These are phyloP conservation scores for Puffinus mauretanicus DNA, from an alignment of 2,113 vertebrate species.

Conservation along the genomic window DNA sequence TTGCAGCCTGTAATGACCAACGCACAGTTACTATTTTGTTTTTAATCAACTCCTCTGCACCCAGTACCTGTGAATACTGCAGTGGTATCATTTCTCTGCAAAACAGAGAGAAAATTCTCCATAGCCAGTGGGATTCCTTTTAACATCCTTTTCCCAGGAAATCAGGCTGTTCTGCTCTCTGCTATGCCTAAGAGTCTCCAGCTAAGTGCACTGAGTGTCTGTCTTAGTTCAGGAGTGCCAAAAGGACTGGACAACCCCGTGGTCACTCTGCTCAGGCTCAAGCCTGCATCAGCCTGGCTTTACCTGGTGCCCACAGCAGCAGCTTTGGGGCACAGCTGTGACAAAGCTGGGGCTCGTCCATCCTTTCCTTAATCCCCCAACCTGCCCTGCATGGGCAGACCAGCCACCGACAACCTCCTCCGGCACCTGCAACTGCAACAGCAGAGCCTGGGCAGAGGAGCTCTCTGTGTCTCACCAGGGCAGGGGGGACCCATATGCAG, in stretches of 20 bases:
- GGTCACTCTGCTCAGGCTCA: not conserved
- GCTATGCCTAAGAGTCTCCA: not conserved
- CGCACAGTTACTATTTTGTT: not conserved
- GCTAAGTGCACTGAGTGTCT: rapidly evolving
- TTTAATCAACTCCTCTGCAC: not conserved
- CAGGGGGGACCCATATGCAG: no score
- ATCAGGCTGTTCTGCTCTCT: not conserved
- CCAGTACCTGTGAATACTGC: not conserved
- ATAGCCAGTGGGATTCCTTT: not conserved
- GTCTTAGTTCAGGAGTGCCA: not conserved
- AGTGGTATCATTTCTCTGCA: not conserved
- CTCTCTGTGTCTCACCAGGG: not conserved
- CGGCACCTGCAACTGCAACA: not conserved
- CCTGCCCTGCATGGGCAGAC: not conserved
- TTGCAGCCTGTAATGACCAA: not conserved
- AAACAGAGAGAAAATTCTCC: not conserved
- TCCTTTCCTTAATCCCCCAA: not conserved
- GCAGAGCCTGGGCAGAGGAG: not conserved
- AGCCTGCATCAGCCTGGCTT: not conserved
- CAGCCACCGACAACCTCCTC: not conserved
- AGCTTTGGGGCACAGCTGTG: not conserved
- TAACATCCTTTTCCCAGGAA: not conserved
- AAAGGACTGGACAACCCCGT: not conserved
- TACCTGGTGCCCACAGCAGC: not conserved
- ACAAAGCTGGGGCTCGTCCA: not conserved